Base-by-base conservation (phyloP, 1,140 invertebrate genomes). In the Limonius californicus region DNA sequence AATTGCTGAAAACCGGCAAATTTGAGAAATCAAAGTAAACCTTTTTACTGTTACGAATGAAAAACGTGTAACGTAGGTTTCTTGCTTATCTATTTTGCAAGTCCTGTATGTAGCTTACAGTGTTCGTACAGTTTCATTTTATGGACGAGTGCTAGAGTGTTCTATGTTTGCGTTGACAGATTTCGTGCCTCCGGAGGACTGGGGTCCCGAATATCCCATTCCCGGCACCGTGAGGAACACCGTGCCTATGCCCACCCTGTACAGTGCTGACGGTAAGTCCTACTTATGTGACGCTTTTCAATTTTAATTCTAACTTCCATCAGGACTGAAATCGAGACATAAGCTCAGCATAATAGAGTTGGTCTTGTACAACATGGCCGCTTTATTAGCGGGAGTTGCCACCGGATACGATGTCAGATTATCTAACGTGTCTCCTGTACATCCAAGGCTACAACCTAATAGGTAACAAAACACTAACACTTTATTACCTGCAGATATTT, bases 341-440 rank as follows among this genome's bases (percentile, higher is more conserved):
- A 86, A 86, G 72, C 74, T 85, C 23, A 87, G 89, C 59, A 86
- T 90, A 67, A 86, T 94, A 60, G 91, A 95, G 74, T 76, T 89
- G 71, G 85, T 91, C 11, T 79, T 97, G 56, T 95, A 92, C 79
- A 94, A 95, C 74, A 92, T 96, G 78, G 91, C 91, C 20, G 89
- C 92, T 8, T 85, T 96, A 79, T 77, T 97, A 64, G 94, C 93
- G 0, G 86, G 91, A 16, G 88, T 97, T 11, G 92, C 89, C 0
- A 89, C 90, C 20, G 95, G 94, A 0, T 95, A 92, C 72, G 94
- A 97, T 79, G 87, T 98, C 18, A 83, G 92, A 69, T 83, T 94
- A 72, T 91, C 90, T 19, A 93, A 94, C 73, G 84, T 92, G 54
- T 88, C 88, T 61, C 88, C 90, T 0, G 81, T 94, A 62, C 91